These are phyloP conservation scores for Anagrus nilaparvatae DNA, from an alignment of 1,140 invertebrate species.

Conservation along the genomic window DNA sequence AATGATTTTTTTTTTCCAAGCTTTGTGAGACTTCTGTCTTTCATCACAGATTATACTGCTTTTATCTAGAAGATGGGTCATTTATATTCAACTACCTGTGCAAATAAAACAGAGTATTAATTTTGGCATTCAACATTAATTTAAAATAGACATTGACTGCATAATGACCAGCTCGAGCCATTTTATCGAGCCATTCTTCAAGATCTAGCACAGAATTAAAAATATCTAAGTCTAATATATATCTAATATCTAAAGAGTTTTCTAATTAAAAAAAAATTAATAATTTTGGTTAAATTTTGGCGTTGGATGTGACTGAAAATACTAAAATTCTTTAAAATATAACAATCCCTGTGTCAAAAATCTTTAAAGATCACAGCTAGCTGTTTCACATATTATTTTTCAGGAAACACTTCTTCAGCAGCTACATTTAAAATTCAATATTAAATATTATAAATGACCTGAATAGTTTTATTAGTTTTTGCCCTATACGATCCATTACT, in stretches of 20 bases:
- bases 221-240: slow-evolving; percentile 41
- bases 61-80: slow-evolving; percentile 68
- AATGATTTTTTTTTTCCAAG: slow-evolving; percentile 86
- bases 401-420: no score
- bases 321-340: no score
- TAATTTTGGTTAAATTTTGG: slow-evolving; percentile 2
- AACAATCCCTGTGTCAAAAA: slow-evolving; percentile 59
- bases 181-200: slow-evolving; percentile 72
- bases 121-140: no score
- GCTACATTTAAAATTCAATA: no score
- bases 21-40: slow-evolving; percentile 63
- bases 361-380: slow-evolving; percentile 81
- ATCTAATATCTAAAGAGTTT: slow-evolving; percentile 1
- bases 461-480: no score
- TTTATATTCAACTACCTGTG: slow-evolving; percentile 69
- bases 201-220: slow-evolving; percentile 69
- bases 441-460: no score
- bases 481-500: no score
- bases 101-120: slow-evolving; percentile 14
- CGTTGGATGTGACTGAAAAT: slow-evolving; percentile 1
- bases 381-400: no score
- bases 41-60: slow-evolving; percentile 66
- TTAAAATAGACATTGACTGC: slow-evolving; percentile 47
- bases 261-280: slow-evolving; percentile 4
- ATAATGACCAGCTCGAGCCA: slow-evolving; percentile 82